Evolutionary conservation across 2,797 vertebrate genomes (phyloP), one percentile per base, ranked within the genome.

Genomic region (Cyclura pinguis): DNA sequence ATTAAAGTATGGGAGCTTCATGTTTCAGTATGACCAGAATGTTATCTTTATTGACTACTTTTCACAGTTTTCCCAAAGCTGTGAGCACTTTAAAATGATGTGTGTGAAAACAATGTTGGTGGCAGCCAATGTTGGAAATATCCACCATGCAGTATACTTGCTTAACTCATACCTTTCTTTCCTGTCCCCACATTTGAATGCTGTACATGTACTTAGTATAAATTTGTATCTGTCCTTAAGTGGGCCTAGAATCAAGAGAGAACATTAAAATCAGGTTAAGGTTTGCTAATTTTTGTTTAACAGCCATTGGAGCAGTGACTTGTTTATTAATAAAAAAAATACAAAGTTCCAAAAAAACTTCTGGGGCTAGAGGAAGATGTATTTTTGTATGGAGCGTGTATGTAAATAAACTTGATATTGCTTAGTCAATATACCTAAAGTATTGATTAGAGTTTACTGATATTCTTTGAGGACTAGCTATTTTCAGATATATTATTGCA

Each of bases 11-110:
- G 9, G 35, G 38, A 47, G 35, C 74, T 85, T 88, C 90, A 62
- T 89, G 32, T 91, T 82, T 90, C 90, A 88, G 72, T 0, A 0
- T 59, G 81, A 85, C 64, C 78, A 67, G 59, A 88, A 86, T 67
- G 69, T 73, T n/a, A 55, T 69, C 27, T 69, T 8, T 57, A 29
- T 64, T 88, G 16, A 67, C 84, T 88, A 86, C 77, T 92, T 73
- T 32, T 7, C 80, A 10, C 1, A 80, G 27, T 90, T 80, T 42
- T 74, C 35, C 14, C 13, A 81, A 10, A 59, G 67, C 50, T 80
- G 20, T 59, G 69, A 62, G 24, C 12, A 20, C 38, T 67, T 91
- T 69, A 69, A n/a, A 59, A 77, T 76, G 13, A 67, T 22, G 29
- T 47, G 80, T n/a, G n/a, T n/a, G 74, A 20, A 8, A 29, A 69